Conservation (phyloP, 2,113 vertebrate species). For the Elanoides forficatus region DNA sequence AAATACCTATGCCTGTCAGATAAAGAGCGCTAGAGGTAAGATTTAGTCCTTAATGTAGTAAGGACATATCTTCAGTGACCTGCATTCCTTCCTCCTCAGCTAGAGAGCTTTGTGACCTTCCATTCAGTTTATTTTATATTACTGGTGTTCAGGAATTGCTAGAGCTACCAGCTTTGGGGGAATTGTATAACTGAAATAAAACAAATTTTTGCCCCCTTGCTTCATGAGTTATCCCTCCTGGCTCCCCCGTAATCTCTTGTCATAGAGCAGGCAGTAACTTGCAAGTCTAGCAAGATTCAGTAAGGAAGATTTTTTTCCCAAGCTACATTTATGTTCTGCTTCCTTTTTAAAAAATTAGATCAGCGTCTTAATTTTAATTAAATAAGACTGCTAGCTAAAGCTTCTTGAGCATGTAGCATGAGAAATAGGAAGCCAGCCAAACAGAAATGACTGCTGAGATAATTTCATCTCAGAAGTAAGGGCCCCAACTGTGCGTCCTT, state of each 20-base stretch:
- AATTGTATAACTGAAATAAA: neutral
- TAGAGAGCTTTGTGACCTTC: neutral
- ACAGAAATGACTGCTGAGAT: neutral
- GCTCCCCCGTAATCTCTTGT: rapidly evolving
- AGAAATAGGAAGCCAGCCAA: neutral
- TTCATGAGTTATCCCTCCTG: neutral
- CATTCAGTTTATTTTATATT: neutral
- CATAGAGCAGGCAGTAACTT: neutral
- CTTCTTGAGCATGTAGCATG: neutral
- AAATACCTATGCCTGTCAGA: neutral
- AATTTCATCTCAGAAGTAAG: neutral
- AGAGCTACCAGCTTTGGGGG: neutral
- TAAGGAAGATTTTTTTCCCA: neutral
- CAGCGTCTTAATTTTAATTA: neutral
- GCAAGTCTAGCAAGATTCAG: neutral
- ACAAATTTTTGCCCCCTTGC: rapidly evolving
- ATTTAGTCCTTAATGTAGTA: neutral
- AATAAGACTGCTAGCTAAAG: neutral
- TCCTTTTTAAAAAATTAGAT: neutral
- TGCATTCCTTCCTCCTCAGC: neutral
- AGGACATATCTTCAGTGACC: rapidly evolving
- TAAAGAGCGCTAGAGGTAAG: neutral
- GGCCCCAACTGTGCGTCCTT: neutral
- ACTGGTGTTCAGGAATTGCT: neutral
- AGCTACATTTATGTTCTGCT: neutral